These are phyloP conservation scores for Agrypnus murinus DNA, from an alignment of 2,888 invertebrate genomes.

Conservation along the genomic window DNA sequence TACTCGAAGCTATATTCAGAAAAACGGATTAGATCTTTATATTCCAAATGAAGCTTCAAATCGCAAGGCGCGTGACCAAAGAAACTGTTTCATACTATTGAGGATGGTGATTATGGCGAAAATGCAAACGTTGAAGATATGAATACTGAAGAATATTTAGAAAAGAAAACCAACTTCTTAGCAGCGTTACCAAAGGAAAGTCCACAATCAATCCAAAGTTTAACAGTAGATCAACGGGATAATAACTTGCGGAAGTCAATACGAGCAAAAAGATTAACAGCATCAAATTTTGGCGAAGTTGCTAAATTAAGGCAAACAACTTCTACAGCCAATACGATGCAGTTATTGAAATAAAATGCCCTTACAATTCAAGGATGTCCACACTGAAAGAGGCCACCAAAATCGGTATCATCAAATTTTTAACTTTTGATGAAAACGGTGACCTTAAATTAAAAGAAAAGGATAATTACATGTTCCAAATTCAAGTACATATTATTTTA, in stretches of 20 bases:
- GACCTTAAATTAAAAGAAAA: no score
- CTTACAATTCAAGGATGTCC: no score
- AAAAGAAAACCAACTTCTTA: constrained; percentile 5
- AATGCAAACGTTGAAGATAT: constrained; percentile 5
- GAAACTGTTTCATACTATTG: not conserved
- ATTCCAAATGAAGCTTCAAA: not conserved
- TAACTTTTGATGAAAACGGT: no score
- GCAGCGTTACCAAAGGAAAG: not conserved
- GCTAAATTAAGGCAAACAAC: constrained; percentile 19
- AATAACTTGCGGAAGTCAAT: constrained; percentile 5
- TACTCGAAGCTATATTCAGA: constrained; percentile 12
- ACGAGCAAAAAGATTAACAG: constrained; percentile 13
- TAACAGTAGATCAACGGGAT: constrained; percentile 1
- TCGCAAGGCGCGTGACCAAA: not conserved
- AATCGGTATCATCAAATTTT: no score
- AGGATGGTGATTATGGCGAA: constrained; percentile 13
- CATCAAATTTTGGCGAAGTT: constrained; percentile 29
- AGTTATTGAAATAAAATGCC: no score
- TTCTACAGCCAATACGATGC: constrained; percentile 2
- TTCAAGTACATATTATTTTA: no score
- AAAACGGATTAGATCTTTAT: not conserved
- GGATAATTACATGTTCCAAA: no score
- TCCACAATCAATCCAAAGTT: constrained; percentile 1
- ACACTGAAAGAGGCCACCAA: no score
- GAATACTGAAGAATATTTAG: not conserved